Percentiles rank a stretch among this genome's conserved stretches.
Conservation (phyloP, 2,888 invertebrate genomes). For the Lordiphosa fenestrarum region DNA sequence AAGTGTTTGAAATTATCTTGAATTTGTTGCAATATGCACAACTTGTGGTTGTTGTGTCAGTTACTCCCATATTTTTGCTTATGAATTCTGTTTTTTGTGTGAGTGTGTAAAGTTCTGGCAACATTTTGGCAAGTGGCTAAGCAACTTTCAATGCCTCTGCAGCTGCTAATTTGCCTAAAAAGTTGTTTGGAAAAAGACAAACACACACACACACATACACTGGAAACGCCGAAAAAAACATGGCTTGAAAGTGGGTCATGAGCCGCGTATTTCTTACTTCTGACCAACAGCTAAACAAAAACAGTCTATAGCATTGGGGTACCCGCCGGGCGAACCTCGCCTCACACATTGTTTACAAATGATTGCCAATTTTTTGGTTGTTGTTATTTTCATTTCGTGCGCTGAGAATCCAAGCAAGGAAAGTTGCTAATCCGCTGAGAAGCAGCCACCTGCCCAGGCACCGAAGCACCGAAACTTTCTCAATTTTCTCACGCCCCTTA, state of each 20-base stretch:
- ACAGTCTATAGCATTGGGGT: conserved; percentile 53
- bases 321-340: conserved; percentile 23
- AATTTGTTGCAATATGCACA: conserved; percentile 37
- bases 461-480: conserved; percentile 61
- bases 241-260: conserved; percentile 66
- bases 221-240: conserved; percentile 43
- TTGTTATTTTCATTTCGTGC: conserved; percentile 22
- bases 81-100: conserved; percentile 14
- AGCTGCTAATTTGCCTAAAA: conserved; percentile 68
- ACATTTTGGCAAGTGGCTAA: conserved; percentile 59
- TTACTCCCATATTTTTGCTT: conserved; percentile 29
- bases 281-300: conserved; percentile 46
- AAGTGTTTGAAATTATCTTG: conserved; percentile 37
- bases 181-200: conserved; percentile 61
- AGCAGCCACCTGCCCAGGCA: conserved; percentile 24
- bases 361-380: conserved; percentile 63
- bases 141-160: conserved; percentile 70
- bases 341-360: conserved; percentile 70
- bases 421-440: conserved; percentile 45
- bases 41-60: conserved; percentile 29
- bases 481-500: conserved; percentile 44
- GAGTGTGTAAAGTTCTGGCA: conserved; percentile 21
- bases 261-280: conserved; percentile 67
- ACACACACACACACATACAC: conserved; percentile 15
- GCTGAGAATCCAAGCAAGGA: conserved; percentile 35